Base-by-base conservation (phyloP, 2,797 vertebrate species). In the Gastrophryne carolinensis region DNA sequence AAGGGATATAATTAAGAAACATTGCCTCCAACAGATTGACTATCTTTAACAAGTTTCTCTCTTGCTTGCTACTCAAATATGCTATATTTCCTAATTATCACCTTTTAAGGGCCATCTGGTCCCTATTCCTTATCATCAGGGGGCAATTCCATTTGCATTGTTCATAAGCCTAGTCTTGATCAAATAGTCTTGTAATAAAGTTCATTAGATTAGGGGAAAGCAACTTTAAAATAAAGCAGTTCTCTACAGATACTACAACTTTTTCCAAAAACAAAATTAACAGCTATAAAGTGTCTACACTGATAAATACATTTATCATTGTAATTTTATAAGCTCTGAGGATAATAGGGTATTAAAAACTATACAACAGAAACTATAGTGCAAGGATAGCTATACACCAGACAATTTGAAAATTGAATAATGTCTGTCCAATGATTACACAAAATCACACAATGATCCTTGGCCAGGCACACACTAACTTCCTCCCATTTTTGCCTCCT, bases 51-150 rank as follows among this genome's bases (percentile, higher is more conserved):
- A 93, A 93, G 91, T 94, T 91, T 91, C 92, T 91, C 90, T 91
- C 86, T 93, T 92, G 92, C 93, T 92, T 92, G 93, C 94, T 94
- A 93, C 88, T 91, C 93, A 93, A 93, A 95, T 95, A 96, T 97
- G 94, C 94, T 97, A 94, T 95, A 96, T 96, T 98, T 98, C 95
- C 95, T 97, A 98, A 98, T 98, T 98, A 98, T 97, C 97, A 98
- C 96, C 95, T 98, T 98, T 98, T 97, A 98, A 98, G 95, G 94
- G 94, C 95, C 95, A 98, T 96, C 95, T 98, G 96, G 95, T 94
- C 93, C 90, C 89, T 94, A 96, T 97, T 98, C 95, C 95, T 95
- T 93, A 94, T 91, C 95, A 94, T 93, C 94, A 82, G 96, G 96
- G 95, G 96, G 95, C 93, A 96, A 96, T 97, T 95, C 95, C 93